Conservation (phyloP, 1,140 invertebrate genomes). For the Lucilia sericata region DNA sequence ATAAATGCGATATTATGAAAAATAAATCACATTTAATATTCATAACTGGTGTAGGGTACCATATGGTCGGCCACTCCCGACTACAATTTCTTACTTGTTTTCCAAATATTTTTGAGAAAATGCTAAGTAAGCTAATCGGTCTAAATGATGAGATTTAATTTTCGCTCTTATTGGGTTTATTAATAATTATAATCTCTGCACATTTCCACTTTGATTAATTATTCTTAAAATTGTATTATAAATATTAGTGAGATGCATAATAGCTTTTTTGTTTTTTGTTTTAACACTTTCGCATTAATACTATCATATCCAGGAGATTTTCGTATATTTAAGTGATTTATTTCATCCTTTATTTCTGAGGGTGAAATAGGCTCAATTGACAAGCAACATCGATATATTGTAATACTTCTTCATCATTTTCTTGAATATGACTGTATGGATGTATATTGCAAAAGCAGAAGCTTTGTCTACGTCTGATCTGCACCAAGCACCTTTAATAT, state of each 20-base stretch:
- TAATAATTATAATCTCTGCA: slow-evolving; percentile 32
- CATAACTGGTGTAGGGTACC: no score
- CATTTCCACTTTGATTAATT: slow-evolving; percentile 24
- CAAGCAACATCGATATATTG: slow-evolving; percentile 16
- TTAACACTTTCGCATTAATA: slow-evolving; percentile 9
- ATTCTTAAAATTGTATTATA: slow-evolving; percentile 16
- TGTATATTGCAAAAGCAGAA: background rate
- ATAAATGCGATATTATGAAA: no score
- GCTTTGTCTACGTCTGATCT: slow-evolving; percentile 11
- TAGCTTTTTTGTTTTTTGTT: background rate
- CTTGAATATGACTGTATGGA: background rate
- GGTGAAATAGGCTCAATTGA: slow-evolving; percentile 17
- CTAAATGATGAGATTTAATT: slow-evolving; percentile 31
- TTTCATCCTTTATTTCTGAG: background rate
- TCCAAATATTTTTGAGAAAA: slow-evolving; percentile 33
- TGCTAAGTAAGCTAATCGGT: slow-evolving; percentile 25
- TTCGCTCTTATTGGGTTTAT: background rate
- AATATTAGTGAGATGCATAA: background rate
- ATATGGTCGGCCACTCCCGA: no score
- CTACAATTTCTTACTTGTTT: no score
- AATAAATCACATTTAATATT: no score
- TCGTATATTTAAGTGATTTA: background rate
- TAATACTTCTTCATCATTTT: background rate
- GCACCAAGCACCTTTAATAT: background rate
- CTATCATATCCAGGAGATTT: slow-evolving; percentile 37